A percentile compares a stretch with the other conserved stretches of the same genome.
Conservation (phyloP, 30 jellyfish, hydroid and myxozoan genomes). For the Pseudorhiza aurosa region DNA sequence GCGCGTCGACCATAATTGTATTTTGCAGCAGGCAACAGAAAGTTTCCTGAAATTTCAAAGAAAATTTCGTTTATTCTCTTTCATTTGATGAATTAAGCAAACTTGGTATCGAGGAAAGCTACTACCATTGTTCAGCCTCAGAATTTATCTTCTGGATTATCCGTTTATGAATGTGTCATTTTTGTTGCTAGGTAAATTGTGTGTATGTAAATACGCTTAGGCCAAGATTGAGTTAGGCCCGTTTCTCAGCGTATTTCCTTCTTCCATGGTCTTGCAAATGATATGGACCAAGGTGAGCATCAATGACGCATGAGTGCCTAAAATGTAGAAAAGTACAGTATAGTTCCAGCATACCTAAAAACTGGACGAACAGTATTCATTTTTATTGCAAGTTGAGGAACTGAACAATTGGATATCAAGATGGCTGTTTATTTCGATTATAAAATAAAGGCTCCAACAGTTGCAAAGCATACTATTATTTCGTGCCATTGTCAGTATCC, state of each 20-base stretch:
- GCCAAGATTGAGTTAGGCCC: slow-evolving; percentile 1
- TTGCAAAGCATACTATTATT: slow-evolving; percentile 50
- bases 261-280: too few relatives aligned
- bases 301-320: too few relatives aligned
- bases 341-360: not conserved
- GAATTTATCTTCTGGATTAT: not conserved
- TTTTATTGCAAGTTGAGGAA: not conserved
- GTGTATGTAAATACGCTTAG: slow-evolving; percentile 4
- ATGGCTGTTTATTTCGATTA: slow-evolving; percentile 99
- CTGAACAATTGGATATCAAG: not conserved
- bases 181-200: slow-evolving; percentile 32
- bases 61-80: not conserved
- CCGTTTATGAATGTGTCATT: not conserved
- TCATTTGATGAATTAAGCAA: not conserved
- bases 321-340: too few relatives aligned
- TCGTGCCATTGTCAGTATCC: slow-evolving; percentile 87
- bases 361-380: not conserved
- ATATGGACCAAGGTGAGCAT: too few relatives aligned
- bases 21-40: not conserved
- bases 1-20: slow-evolving; percentile 35
- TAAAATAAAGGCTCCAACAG: slow-evolving; percentile 68
- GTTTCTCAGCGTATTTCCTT: not conserved
- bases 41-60: not conserved
- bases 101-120: not conserved
- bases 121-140: not conserved